phyloP scores from a whole-genome alignment of 2,797 vertebrate genomes.

The Myripristis murdjan region DNA sequence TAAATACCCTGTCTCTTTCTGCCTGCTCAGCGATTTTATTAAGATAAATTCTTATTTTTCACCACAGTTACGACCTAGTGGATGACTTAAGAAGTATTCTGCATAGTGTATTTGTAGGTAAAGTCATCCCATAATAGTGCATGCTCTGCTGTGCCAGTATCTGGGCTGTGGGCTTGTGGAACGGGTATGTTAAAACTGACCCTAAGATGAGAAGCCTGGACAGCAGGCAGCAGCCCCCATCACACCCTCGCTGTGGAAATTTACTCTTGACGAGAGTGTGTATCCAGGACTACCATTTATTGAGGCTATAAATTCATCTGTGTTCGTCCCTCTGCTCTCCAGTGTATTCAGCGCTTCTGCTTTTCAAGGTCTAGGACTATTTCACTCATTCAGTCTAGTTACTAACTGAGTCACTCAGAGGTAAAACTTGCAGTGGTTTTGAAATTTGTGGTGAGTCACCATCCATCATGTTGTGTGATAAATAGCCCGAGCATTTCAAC shows the following conservation, averaged over 20 bases:
- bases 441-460: conserved; percentile 1
- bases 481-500: conserved; percentile 16
- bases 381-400: conserved; percentile 3
- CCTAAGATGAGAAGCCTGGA: conserved; percentile 75
- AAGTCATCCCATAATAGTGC: neutral
- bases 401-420: conserved; percentile 9
- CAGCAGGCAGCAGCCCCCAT: conserved; percentile 64
- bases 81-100: too few relatives aligned
- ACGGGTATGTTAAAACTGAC: conserved; percentile 81
- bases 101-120: neutral
- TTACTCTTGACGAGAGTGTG: conserved; percentile 61
- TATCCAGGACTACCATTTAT: conserved; percentile 68
- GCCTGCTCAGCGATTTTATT: neutral
- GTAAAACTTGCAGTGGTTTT: conserved; percentile 18
- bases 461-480: conserved; percentile 1
- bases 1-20: fast-evolving
- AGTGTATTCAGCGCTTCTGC: conserved; percentile 7
- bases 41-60: neutral
- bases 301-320: conserved; percentile 75
- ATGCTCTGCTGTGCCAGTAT: conserved; percentile 31
- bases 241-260: conserved; percentile 77
- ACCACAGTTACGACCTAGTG: too few relatives aligned
- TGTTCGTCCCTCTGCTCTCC: conserved; percentile 28
- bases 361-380: conserved; percentile 33
- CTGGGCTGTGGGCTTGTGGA: conserved; percentile 64